Conservation (phyloP, 1,140 invertebrate genomes). For the honey bee (Apis mellifera) region DNA sequence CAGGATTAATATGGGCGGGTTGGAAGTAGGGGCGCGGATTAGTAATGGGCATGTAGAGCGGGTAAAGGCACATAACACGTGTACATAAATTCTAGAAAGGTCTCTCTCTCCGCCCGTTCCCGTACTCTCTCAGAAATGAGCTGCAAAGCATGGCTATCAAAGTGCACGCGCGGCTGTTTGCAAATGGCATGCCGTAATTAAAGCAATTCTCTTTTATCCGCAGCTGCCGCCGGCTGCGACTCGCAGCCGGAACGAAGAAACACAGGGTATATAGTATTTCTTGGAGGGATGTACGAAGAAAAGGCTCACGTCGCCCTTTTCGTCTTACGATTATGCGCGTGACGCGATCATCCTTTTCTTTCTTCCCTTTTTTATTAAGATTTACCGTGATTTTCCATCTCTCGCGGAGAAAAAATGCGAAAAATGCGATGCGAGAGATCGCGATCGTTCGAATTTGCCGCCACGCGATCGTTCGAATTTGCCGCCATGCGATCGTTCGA, state of each 20-base stretch:
- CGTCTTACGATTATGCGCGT: slow-evolving; percentile 21
- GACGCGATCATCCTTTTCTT: background rate
- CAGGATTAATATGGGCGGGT: slow-evolving; percentile 35
- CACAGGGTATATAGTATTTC: slow-evolving; percentile 5
- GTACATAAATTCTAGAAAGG: slow-evolving; percentile 47
- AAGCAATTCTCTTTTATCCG: slow-evolving; percentile 50
- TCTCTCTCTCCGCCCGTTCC: background rate
- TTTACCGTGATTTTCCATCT: too few relatives aligned
- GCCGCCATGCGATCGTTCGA: background rate
- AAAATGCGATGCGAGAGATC: background rate
- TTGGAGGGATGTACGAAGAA: background rate
- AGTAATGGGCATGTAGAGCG: slow-evolving; percentile 26
- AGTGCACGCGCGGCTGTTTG: slow-evolving; percentile 45
- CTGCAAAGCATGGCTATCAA: slow-evolving; percentile 51
- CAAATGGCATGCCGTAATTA: slow-evolving; percentile 52
- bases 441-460: background rate
- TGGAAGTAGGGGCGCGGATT: slow-evolving; percentile 8
- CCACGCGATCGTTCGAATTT: background rate
- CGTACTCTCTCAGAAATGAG: slow-evolving; percentile 41
- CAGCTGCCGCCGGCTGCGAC: slow-evolving; percentile 19
- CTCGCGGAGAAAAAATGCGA: too few relatives aligned
- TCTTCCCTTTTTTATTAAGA: too few relatives aligned
- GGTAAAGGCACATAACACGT: slow-evolving; percentile 35
- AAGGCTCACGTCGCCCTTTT: background rate
- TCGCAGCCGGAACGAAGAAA: slow-evolving; percentile 27